Percentiles rank a stretch among this genome's conserved stretches.
Conservation (phyloP, 2,113 vertebrate genomes). For the Otolemur garnettii region DNA sequence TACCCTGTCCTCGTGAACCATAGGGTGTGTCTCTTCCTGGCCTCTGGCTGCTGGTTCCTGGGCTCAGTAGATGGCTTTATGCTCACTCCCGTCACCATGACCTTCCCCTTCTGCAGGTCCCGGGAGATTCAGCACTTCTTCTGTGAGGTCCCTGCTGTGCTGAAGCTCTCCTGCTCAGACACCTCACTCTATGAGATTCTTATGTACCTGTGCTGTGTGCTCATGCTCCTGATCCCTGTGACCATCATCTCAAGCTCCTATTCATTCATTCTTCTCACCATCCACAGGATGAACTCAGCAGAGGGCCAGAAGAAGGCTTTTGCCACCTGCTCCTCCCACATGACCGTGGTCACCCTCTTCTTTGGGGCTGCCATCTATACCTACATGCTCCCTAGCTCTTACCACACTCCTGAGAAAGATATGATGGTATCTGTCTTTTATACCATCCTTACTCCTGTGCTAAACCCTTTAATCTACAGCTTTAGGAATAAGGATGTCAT, state of each 20-base stretch:
- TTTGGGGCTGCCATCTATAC: conserved; percentile 55
- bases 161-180: conserved; percentile 72
- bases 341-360: conserved; percentile 50
- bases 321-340: conserved; percentile 59
- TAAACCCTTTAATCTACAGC: conserved; percentile 74
- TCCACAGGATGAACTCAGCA: conserved; percentile 24
- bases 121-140: conserved; percentile 69
- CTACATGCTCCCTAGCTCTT: conserved; percentile 63
- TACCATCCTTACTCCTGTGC: conserved; percentile 51
- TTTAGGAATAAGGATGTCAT: conserved; percentile 70
- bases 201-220: background rate
- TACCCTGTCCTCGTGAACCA: conserved; percentile 72
- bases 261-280: conserved; percentile 27
- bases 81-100: conserved; percentile 50
- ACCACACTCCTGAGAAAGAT: conserved; percentile 32
- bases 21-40: background rate
- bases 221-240: background rate
- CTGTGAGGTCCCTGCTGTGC: conserved; percentile 66
- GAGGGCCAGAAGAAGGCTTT: conserved; percentile 65
- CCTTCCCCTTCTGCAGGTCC: conserved; percentile 59
- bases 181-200: conserved; percentile 49
- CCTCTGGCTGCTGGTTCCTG: conserved; percentile 64
- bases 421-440: conserved; percentile 47
- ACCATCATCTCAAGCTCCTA: conserved; percentile 46
- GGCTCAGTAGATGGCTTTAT: conserved; percentile 70